Percentiles rank a stretch among this genome's conserved stretches.
phyloP scores from a whole-genome alignment of 2,888 invertebrate species.

The Drosophila monieri region DNA sequence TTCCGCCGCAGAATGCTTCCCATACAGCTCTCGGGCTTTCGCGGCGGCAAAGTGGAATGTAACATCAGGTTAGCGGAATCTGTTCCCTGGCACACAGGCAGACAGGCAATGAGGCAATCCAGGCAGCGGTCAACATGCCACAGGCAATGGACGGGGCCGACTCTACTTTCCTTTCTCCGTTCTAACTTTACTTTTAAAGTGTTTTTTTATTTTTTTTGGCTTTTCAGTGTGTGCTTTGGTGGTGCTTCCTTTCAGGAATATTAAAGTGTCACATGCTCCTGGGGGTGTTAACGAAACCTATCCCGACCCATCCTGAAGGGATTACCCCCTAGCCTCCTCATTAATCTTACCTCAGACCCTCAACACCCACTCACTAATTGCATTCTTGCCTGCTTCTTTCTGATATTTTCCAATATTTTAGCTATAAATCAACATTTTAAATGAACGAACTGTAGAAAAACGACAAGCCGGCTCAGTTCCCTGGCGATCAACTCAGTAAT shows the following conservation, averaged over 20 bases:
- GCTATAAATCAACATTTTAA: neutral
- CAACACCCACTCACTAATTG: neutral
- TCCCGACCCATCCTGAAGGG: neutral
- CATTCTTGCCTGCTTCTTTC: neutral
- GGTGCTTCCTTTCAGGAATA: neutral
- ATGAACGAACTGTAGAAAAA: neutral
- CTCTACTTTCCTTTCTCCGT: neutral
- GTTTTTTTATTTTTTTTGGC: neutral
- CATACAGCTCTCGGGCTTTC: neutral
- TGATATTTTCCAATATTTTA: neutral
- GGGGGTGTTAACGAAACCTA: neutral
- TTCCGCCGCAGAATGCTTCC: conserved; percentile 1
- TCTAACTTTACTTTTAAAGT: neutral
- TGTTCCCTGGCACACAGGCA: neutral
- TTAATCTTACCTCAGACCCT: neutral
- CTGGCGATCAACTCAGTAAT: conserved; percentile 34
- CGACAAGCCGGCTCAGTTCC: neutral
- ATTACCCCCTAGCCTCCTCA: too few relatives aligned
- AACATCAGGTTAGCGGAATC: neutral
- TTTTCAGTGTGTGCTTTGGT: neutral
- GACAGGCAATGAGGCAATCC: neutral
- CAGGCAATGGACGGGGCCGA: neutral
- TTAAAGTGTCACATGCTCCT: neutral
- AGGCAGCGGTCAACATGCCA: neutral
- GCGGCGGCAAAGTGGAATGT: neutral